phyloP scores from a whole-genome alignment of 2,113 vertebrate genomes.

The Cercopithecus mona region DNA sequence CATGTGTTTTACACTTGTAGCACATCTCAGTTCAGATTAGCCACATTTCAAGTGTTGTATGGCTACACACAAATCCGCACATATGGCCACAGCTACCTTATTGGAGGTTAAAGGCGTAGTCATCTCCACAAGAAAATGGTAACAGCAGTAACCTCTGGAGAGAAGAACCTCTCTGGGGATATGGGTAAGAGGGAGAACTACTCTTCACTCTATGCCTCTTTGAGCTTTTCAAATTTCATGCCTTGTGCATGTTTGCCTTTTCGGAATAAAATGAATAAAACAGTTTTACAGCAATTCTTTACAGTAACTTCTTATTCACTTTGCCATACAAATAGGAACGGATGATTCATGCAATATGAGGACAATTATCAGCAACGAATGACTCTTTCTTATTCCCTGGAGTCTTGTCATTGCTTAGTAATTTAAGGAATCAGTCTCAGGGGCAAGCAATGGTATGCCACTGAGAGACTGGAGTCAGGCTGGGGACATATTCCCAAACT shows the following conservation, averaged over 20 bases:
- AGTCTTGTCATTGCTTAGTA: background rate
- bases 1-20: background rate
- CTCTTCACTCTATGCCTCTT: background rate
- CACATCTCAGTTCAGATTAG: background rate
- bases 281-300: background rate
- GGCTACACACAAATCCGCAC: background rate
- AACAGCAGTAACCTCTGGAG: background rate
- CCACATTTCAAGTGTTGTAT: background rate
- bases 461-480: background rate
- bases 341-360: slow-evolving; percentile 40
- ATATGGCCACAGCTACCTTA: background rate
- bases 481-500: background rate
- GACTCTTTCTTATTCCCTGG: slow-evolving; percentile 1
- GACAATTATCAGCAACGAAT: background rate
- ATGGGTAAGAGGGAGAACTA: background rate
- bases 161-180: background rate
- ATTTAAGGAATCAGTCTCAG: background rate
- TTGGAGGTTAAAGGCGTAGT: background rate
- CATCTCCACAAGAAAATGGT: background rate
- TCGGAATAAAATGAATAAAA: background rate
- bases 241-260: background rate
- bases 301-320: slow-evolving; percentile 51
- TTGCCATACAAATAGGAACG: background rate
- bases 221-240: background rate
- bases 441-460: background rate